Base-by-base conservation (phyloP, 1,140 invertebrate genomes). In the Portunus trituberculatus region DNA sequence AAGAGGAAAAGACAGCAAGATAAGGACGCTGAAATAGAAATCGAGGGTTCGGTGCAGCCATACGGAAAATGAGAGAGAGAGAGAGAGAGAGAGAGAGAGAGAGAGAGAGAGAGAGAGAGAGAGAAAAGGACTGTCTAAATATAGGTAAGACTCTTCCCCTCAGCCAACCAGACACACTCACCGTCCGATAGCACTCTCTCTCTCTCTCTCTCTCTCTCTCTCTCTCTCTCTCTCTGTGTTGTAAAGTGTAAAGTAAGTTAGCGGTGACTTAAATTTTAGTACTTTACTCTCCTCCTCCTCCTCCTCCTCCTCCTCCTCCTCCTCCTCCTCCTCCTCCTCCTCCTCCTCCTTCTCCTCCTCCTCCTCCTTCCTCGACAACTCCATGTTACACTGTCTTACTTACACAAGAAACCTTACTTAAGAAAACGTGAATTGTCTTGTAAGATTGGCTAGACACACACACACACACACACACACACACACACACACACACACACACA, bases 51-150 rank as follows among this genome's bases (percentile, higher is more conserved):
- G 52, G 52, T 12, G 52, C 10, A 59, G 52, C 52, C 52, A 59
- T 12, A 59, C 52, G 20, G 67, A 76, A n/a, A 76, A 20, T 20
- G 20, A 76, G 67, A 76, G 67, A 76, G 67, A 76, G 67, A 76
- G 67, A 76, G 67, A 76, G 67, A 76, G 67, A 76, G 67, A 76
- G 67, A 76, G 67, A 76, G 67, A 76, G 67, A 76, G 67, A 76
- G 67, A 76, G 67, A 76, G 67, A 76, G 67, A 76, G 67, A 76
- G 67, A 76, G 67, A 76, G n/a, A 76, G 20, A n/a, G 67, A 7
- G 6, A n/a, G 67, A 76, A 8, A n/a, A n/a, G 67, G 67, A 76
- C 52, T 59, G 67, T n/a, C 67, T 76, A 76, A 76, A 76, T 76
- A 76, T 76, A 76, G 67, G 67, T 20, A n/a, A n/a, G 67, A 76